A percentile compares a stretch with the other conserved stretches of the same genome.
Conservation (phyloP, 2,797 vertebrate genomes). For the Dryobates pubescens region DNA sequence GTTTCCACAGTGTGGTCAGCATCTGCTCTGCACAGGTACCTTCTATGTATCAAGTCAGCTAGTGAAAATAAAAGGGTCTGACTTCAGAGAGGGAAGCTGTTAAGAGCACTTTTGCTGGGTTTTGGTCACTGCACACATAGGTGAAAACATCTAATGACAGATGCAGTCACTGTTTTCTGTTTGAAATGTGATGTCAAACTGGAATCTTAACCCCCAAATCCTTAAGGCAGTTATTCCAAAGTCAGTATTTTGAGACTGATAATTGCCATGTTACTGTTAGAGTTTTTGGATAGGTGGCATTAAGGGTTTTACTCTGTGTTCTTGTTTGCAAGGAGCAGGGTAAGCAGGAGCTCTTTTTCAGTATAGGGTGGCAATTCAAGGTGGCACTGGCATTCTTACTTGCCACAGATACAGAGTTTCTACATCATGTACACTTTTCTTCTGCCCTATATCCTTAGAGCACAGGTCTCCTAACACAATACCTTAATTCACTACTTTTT, state of each 20-base stretch:
- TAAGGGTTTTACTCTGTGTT: not conserved
- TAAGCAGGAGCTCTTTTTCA: not conserved
- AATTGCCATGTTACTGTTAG: not conserved
- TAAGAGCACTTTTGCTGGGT: not conserved
- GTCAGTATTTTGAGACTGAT: not conserved
- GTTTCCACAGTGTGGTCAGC: not conserved
- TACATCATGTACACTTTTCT: not conserved
- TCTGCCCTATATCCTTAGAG: not conserved
- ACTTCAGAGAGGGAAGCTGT: not conserved
- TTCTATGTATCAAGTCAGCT: rapidly evolving
- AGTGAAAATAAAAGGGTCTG: not conserved
- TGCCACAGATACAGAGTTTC: not conserved
- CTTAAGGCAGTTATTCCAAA: not conserved
- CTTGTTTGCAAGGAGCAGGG: not conserved
- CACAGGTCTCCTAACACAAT: not conserved
- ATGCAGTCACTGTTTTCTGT: not conserved
- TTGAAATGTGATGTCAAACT: not conserved
- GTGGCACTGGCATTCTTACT: not conserved
- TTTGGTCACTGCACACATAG: not conserved
- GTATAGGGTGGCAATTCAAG: not conserved
- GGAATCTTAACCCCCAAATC: not conserved
- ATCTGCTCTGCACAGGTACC: not conserved
- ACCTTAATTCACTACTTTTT: not conserved
- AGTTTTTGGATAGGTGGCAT: not conserved
- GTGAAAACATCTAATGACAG: not conserved